Percentiles rank a stretch among this genome's conserved stretches.
These are phyloP conservation scores for Tricholaema leucomelas DNA, from an alignment of 2,113 vertebrate species.

Conservation along the genomic window DNA sequence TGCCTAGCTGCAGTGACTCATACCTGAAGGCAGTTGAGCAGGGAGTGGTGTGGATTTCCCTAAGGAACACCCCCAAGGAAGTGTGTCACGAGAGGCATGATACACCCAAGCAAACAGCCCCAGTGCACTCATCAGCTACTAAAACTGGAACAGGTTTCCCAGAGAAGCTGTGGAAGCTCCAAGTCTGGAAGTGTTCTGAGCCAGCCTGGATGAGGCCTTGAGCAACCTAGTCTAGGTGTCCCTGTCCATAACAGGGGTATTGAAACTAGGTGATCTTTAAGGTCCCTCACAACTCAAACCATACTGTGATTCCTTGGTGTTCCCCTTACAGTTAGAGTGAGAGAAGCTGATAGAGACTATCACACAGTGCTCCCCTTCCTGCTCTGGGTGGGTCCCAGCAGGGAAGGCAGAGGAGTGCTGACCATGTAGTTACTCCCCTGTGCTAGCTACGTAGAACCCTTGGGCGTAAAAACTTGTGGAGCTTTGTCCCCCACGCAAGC, in stretches of 20 bases:
- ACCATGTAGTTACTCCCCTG: not conserved
- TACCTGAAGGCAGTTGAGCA: not conserved
- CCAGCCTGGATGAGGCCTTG: no score
- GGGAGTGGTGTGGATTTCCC: not conserved
- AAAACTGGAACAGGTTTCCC: no score
- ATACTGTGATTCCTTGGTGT: not conserved
- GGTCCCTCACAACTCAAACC: no score
- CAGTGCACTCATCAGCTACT: fast-evolving
- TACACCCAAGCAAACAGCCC: not conserved
- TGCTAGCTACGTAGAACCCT: not conserved
- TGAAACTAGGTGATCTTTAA: no score
- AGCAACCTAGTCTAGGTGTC: no score
- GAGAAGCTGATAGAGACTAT: not conserved
- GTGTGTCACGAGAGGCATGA: fast-evolving
- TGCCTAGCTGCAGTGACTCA: not conserved
- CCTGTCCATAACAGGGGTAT: no score
- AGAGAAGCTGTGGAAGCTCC: no score
- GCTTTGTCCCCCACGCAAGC: fast-evolving
- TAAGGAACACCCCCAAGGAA: not conserved
- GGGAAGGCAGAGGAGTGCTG: not conserved
- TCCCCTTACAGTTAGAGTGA: fast-evolving
- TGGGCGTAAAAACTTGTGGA: not conserved
- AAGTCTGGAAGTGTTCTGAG: no score
- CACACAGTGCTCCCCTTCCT: not conserved
- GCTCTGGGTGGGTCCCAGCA: not conserved